Conservation (phyloP, 2,113 vertebrate genomes). For the Onychostruthus taczanowskii region DNA sequence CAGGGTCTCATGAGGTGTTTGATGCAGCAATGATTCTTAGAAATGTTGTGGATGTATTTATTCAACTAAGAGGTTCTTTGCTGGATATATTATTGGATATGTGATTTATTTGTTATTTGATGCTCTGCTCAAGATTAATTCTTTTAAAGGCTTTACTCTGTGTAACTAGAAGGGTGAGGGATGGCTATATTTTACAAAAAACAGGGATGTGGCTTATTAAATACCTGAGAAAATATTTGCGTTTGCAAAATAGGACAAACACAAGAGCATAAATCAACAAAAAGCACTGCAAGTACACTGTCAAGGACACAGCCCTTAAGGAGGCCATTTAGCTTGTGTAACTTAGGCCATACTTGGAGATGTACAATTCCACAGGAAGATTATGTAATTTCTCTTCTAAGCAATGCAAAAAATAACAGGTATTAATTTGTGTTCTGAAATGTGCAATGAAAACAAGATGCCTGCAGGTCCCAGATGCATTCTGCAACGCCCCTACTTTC, state of each 20-base stretch:
- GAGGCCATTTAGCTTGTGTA: not conserved
- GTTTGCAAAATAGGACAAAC: conserved; percentile 5
- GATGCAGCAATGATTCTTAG: not conserved
- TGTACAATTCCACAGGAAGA: not conserved
- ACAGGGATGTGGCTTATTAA: not conserved
- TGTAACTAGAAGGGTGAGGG: not conserved
- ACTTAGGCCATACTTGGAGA: not conserved
- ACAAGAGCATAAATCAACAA: not conserved
- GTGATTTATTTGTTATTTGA: not conserved
- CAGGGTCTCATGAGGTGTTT: not conserved
- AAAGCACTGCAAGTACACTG: not conserved
- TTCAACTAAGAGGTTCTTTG: not conserved
- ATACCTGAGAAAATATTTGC: conserved; percentile 24
- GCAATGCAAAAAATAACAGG: not conserved
- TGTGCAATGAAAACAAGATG: not conserved
- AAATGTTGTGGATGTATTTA: not conserved
- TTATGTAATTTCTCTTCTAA: not conserved
- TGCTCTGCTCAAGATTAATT: not conserved
- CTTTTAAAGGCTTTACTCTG: not conserved
- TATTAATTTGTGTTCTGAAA: not conserved
- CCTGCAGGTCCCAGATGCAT: not conserved
- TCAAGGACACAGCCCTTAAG: not conserved
- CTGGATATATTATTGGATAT: not conserved
- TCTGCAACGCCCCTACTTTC: not conserved
- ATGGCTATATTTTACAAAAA: not conserved